phyloP scores from a whole-genome alignment of 1,140 invertebrate genomes.

The Listronotus oregonensis region DNA sequence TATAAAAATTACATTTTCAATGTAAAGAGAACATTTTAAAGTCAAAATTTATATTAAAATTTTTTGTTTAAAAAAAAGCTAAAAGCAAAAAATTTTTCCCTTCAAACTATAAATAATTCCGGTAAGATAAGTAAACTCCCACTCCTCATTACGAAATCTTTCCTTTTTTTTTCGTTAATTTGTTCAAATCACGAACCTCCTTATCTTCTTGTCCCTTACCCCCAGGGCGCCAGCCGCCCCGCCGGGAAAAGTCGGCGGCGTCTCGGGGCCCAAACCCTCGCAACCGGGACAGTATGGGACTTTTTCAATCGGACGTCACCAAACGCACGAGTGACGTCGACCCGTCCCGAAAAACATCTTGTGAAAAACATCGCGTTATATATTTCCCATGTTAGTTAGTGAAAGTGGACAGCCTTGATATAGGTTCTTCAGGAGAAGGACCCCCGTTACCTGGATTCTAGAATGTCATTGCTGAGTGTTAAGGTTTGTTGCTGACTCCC shows the following conservation, averaged over 20 bases:
- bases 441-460: no score
- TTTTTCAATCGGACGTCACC: conserved; percentile 32
- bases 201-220: not conserved
- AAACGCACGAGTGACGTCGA: conserved; percentile 18
- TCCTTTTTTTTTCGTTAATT: conserved; percentile 3
- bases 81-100: no score
- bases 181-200: not conserved
- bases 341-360: conserved; percentile 26
- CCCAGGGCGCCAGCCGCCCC: conserved; percentile 9
- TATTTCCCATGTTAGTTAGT: not conserved
- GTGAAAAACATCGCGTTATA: not conserved
- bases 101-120: no score
- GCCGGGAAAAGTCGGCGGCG: conserved; percentile 18
- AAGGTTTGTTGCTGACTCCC: no score
- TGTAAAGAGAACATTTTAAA: no score
- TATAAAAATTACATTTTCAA: no score
- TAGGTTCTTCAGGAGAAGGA: no score
- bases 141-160: not conserved
- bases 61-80: no score
- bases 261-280: conserved; percentile 18
- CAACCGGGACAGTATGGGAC: conserved; percentile 31
- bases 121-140: no score
- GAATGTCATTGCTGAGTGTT: no score
- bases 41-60: no score
- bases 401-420: not conserved